A percentile compares a stretch with the other conserved stretches of the same genome.
Conservation (phyloP, 2,113 vertebrate genomes). For the Myxocyprinus asiaticus region DNA sequence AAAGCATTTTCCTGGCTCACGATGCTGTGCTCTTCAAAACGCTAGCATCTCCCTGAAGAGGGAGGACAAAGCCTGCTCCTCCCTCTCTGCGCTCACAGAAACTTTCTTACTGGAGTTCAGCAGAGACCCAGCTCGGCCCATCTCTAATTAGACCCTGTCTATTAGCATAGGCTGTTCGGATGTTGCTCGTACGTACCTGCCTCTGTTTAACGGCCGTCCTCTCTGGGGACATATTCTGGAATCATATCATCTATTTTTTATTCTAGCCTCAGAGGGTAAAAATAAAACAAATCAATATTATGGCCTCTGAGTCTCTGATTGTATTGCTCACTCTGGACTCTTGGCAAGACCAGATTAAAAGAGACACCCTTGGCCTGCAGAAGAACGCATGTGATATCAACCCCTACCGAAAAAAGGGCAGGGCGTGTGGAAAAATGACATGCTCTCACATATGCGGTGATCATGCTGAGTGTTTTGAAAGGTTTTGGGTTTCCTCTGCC, state of each 20-base stretch:
- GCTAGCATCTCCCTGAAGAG: background rate
- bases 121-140: conserved; percentile 54
- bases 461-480: conserved; percentile 82
- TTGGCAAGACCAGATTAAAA: conserved; percentile 67
- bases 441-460: conserved; percentile 12
- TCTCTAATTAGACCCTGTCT: conserved; percentile 68
- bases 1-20: conserved; percentile 25
- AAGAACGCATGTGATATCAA: conserved; percentile 66
- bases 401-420: conserved; percentile 73
- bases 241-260: conserved; percentile 47
- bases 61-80: background rate
- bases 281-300: conserved; percentile 67
- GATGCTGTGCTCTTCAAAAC: background rate
- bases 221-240: conserved; percentile 53
- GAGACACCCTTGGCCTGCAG: conserved; percentile 66
- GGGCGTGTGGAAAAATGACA: conserved; percentile 27
- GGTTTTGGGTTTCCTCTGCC: conserved; percentile 68
- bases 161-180: conserved; percentile 63
- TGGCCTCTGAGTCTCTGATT: conserved; percentile 49
- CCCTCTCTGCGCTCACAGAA: conserved; percentile 61
- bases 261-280: conserved; percentile 49
- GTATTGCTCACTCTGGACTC: conserved; percentile 52
- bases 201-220: conserved; percentile 51
- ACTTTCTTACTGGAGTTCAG: conserved; percentile 63
- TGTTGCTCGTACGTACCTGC: conserved; percentile 50